These are phyloP conservation scores for Coelinius sp. DNA, from an alignment of 2,888 invertebrate species.

Conservation along the genomic window DNA sequence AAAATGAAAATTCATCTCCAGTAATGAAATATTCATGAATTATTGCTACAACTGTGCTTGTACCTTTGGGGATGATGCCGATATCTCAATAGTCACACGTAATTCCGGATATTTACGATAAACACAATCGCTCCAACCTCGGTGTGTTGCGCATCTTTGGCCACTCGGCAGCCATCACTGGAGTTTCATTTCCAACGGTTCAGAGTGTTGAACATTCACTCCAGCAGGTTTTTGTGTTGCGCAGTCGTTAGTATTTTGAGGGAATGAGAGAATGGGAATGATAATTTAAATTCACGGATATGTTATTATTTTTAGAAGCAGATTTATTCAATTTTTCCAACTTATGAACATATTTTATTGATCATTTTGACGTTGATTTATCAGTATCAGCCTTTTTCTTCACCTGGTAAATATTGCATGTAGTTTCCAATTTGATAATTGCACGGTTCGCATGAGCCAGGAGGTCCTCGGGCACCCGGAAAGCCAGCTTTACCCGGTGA, in stretches of 20 bases:
- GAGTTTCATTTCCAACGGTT: slow-evolving; percentile 70
- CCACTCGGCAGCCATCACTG: slow-evolving; percentile 64
- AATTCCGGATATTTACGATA: slow-evolving; percentile 49
- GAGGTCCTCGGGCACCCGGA: neutral
- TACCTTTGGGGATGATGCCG: neutral
- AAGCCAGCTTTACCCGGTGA: neutral
- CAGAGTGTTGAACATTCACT: neutral
- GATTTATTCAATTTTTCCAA: no score
- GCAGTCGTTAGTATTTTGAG: neutral
- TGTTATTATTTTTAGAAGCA: no score
- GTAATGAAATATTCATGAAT: neutral
- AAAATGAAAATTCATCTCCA: neutral
- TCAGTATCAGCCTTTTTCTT: slow-evolving; percentile 6
- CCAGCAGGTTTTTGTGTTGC: neutral
- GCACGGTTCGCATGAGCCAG: slow-evolving; percentile 2
- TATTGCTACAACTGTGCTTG: neutral
- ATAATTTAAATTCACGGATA: no score
- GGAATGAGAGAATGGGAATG: neutral
- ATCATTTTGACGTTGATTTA: neutral
- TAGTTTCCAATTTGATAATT: slow-evolving; percentile 12
- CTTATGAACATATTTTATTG: neutral
- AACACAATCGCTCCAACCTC: slow-evolving; percentile 51
- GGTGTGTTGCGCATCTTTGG: slow-evolving; percentile 55
- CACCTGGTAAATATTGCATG: slow-evolving; percentile 15
- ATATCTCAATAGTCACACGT: neutral